These are phyloP conservation scores for Oreocharis arfaki DNA, from an alignment of 2,113 vertebrate genomes.

Conservation along the genomic window DNA sequence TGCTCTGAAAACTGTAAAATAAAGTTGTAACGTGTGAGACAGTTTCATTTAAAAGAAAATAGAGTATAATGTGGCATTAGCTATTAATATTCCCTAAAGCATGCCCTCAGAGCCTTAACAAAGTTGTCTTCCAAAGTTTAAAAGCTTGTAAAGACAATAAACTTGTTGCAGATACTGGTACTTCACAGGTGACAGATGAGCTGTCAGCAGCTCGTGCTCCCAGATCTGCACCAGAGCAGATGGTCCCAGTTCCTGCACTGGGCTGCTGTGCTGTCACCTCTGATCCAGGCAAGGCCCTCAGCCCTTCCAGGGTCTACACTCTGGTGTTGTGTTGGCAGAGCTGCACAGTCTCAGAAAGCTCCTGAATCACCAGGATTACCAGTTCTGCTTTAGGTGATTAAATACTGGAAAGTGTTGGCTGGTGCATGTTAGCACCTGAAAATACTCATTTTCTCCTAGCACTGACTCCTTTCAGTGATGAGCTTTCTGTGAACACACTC, in stretches of 20 bases:
- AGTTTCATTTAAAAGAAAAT: neutral
- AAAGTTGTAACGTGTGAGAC: neutral
- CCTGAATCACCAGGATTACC: neutral
- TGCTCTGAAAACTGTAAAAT: neutral
- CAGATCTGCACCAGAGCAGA: neutral
- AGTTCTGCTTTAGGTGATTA: neutral
- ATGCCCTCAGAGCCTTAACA: neutral
- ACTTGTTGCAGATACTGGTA: neutral
- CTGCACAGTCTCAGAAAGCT: neutral
- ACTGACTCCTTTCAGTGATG: neutral
- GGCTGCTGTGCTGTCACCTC: neutral
- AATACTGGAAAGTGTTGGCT: neutral
- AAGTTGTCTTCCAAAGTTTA: neutral
- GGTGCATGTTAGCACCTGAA: neutral
- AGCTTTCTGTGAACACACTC: neutral
- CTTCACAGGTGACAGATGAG: neutral
- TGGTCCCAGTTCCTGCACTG: neutral
- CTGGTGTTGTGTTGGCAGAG: neutral
- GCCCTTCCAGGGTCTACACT: neutral
- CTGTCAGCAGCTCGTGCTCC: neutral
- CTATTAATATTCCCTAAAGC: neutral
- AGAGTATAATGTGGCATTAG: neutral
- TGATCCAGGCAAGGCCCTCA: neutral
- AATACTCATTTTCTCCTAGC: neutral
- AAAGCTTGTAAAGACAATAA: neutral